phyloP scores from a whole-genome alignment of 2,888 invertebrate species.

The Toxonevra muliebris region DNA sequence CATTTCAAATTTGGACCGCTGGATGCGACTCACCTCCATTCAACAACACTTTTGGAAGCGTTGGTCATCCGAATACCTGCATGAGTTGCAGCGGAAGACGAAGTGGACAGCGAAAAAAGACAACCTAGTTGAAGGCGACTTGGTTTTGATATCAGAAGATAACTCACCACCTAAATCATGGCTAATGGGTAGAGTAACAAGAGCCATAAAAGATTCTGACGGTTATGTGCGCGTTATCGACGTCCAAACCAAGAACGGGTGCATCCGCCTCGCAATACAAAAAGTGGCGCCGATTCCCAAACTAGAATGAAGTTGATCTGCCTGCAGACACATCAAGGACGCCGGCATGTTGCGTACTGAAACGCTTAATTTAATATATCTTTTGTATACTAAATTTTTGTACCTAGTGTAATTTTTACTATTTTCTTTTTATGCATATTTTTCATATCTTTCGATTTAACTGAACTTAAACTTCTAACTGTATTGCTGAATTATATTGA shows the following conservation, averaged over 20 bases:
- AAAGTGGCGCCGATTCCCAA: slow-evolving; percentile 6
- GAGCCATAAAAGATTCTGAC: slow-evolving; percentile 5
- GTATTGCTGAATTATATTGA: too few relatives aligned
- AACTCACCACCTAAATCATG: too few relatives aligned
- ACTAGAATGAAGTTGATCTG: neutral
- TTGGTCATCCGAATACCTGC: slow-evolving; percentile 11
- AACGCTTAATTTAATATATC: too few relatives aligned
- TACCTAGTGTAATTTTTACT: too few relatives aligned
- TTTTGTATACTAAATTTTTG: too few relatives aligned
- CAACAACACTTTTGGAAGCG: slow-evolving; percentile 21
- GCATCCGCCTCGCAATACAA: slow-evolving; percentile 8
- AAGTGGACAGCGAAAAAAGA: too few relatives aligned
- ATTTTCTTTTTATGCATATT: too few relatives aligned
- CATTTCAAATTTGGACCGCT: slow-evolving; percentile 2
- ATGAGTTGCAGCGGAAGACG: neutral
- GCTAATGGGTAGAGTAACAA: neutral
- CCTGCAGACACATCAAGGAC: slow-evolving; percentile 12
- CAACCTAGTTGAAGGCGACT: too few relatives aligned
- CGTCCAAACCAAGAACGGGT: slow-evolving; percentile 1
- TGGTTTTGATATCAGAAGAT: too few relatives aligned
- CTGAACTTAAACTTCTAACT: too few relatives aligned
- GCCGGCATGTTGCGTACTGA: slow-evolving; percentile 7
- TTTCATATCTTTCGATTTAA: too few relatives aligned
- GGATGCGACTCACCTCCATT: slow-evolving; percentile 12
- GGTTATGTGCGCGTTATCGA: slow-evolving; percentile 5